Conservation (phyloP, 1,140 invertebrate species). For the Pseudomyrmex cubaensis region DNA sequence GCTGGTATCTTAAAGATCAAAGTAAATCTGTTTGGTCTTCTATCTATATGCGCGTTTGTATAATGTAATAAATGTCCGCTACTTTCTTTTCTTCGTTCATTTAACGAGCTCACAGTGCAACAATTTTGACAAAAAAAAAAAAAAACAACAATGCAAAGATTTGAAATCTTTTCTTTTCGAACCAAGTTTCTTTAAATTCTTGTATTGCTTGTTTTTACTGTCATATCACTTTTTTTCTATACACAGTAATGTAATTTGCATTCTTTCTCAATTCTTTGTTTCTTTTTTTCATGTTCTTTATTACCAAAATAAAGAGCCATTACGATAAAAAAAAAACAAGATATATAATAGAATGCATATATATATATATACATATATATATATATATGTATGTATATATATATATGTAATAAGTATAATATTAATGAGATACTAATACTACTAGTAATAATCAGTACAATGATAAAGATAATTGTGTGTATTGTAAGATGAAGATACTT, state of each 20-base stretch:
- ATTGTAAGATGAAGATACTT: conserved; percentile 72
- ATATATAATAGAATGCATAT: conserved; percentile 61
- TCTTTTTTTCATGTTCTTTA: conserved; percentile 62
- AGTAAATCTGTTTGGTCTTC: conserved; percentile 62
- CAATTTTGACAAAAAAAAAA: conserved; percentile 48
- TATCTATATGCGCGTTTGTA: conserved; percentile 72
- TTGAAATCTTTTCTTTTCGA: conserved; percentile 43
- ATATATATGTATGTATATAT: too few relatives aligned
- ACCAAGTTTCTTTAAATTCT: conserved; percentile 54
- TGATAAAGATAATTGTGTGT: conserved; percentile 72
- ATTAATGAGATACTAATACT: conserved; percentile 72
- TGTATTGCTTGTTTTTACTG: conserved; percentile 63
- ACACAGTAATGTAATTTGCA: conserved; percentile 45
- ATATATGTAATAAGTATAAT: conserved; percentile 58
- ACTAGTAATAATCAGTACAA: conserved; percentile 72
- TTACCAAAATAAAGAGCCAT: conserved; percentile 70
- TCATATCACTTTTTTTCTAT: conserved; percentile 48
- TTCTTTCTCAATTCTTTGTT: conserved; percentile 49
- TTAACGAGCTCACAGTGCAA: too few relatives aligned
- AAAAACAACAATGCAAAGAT: conserved; percentile 65
- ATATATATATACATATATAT: conserved; percentile 62
- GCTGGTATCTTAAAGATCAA: conserved; percentile 75
- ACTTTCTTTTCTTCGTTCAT: conserved; percentile 55
- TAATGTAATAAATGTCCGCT: conserved; percentile 69
- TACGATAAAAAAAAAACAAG: conserved; percentile 67